Percentiles rank a stretch among this genome's conserved stretches.
Evolutionary conservation across 2,888 invertebrate species (phyloP).

Genomic region (Torymus texanus): DNA sequence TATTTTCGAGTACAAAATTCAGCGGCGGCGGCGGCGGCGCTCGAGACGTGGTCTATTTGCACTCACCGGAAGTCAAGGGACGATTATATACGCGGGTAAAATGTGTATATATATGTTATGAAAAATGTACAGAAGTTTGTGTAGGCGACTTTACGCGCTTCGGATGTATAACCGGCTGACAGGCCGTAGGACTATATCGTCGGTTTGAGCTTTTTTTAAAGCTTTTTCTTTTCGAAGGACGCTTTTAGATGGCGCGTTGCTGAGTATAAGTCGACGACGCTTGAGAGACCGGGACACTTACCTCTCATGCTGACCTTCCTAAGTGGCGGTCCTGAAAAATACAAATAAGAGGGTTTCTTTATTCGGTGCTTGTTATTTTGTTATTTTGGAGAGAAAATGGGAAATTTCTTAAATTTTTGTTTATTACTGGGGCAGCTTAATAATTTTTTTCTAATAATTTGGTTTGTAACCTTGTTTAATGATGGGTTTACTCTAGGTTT

Average conservation of each 20-base stretch:
- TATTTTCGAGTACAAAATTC: constrained; percentile 41
- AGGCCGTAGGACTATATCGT: too few relatives aligned
- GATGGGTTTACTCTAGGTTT: too few relatives aligned
- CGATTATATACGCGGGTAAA: neutral
- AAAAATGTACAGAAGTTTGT: too few relatives aligned
- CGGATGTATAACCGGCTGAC: too few relatives aligned
- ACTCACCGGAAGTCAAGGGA: constrained; percentile 34
- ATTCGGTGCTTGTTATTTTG: neutral
- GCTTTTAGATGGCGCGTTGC: constrained; percentile 30
- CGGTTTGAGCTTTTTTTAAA: too few relatives aligned
- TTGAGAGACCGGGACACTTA: constrained; percentile 57
- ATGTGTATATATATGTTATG: neutral
- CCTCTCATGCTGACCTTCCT: constrained; percentile 73
- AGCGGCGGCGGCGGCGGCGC: neutral
- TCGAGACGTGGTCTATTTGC: neutral
- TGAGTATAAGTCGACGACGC: neutral
- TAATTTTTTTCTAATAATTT: too few relatives aligned
- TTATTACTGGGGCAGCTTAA: too few relatives aligned
- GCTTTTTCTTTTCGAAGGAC: constrained; percentile 5
- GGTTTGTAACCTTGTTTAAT: too few relatives aligned
- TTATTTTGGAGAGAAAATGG: neutral
- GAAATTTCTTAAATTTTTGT: neutral
- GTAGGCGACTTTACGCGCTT: too few relatives aligned
- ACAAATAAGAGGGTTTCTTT: neutral
- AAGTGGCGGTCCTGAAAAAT: constrained; percentile 68